phyloP scores from a whole-genome alignment of 2,797 vertebrate species.

The Salmo trutta region DNA sequence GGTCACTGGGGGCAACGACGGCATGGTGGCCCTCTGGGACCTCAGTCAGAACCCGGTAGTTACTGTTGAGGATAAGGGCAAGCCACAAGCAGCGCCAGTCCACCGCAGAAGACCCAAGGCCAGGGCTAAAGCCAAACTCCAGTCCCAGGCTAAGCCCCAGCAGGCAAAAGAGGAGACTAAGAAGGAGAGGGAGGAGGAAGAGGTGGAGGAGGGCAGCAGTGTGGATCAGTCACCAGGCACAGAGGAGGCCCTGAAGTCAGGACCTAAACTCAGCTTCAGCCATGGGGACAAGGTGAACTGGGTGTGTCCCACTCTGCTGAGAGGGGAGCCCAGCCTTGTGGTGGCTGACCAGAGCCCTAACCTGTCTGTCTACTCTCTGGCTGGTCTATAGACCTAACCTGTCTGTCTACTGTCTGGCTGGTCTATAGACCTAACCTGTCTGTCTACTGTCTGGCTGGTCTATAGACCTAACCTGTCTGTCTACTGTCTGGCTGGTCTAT shows the following conservation, averaged over 20 bases:
- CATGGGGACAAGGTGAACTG: conserved; percentile 96
- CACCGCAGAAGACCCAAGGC: conserved; percentile 61
- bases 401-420: conserved; percentile 76
- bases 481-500: conserved; percentile 73
- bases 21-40: conserved; percentile 87
- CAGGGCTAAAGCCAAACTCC: conserved; percentile 58
- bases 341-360: conserved; percentile 88
- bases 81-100: conserved; percentile 1
- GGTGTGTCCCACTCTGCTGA: conserved; percentile 80
- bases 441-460: conserved; percentile 73
- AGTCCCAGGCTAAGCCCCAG: conserved; percentile 36
- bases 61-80: conserved; percentile 67
- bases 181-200: conserved; percentile 6
- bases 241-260: conserved; percentile 42
- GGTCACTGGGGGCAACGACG: conserved; percentile 90
- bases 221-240: conserved; percentile 4
- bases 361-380: conserved; percentile 81
- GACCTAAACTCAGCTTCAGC: conserved; percentile 80
- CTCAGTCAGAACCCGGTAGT: conserved; percentile 69
- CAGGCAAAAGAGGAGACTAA: conserved; percentile 27
- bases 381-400: conserved; percentile 42
- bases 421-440: conserved; percentile 54
- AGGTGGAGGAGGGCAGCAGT: not conserved
- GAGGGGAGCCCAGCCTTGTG: conserved; percentile 81
- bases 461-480: conserved; percentile 58